Conservation (phyloP, 2,113 vertebrate species). For the Acrocephalus kingi region DNA sequence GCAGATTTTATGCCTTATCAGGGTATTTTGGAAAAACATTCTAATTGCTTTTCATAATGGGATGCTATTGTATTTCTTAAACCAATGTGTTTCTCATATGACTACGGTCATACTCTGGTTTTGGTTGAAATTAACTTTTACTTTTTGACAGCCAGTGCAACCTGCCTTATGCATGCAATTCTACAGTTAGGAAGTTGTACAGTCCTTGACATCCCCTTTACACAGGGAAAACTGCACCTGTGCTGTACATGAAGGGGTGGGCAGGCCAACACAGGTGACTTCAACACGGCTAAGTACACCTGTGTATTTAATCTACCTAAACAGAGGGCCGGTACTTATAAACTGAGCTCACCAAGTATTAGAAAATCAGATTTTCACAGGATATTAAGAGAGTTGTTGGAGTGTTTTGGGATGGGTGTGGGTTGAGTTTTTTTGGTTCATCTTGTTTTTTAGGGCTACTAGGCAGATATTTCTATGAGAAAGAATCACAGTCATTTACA, state of each 20-base stretch:
- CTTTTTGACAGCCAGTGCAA: neutral
- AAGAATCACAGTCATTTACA: neutral
- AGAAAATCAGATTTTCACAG: neutral
- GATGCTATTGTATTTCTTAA: neutral
- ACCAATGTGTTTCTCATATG: neutral
- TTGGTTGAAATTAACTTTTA: neutral
- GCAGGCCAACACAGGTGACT: neutral
- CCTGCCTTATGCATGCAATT: neutral
- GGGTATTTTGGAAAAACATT: neutral
- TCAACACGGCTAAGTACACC: neutral
- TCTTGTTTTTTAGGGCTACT: neutral
- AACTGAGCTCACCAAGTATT: neutral
- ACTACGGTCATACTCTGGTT: neutral
- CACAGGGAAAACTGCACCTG: neutral
- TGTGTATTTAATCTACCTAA: neutral
- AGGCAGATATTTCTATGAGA: neutral
- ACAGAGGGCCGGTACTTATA: neutral
- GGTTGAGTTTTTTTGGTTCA: neutral
- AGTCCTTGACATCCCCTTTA: neutral
- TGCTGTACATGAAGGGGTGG: accelerated
- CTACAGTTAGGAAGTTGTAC: neutral
- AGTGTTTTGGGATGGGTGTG: neutral
- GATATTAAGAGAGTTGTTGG: neutral
- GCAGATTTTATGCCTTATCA: neutral
- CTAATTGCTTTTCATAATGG: neutral